A percentile compares a stretch with the other conserved stretches of the same genome.
These are phyloP conservation scores for Spatulosminthurus flaviceps DNA, from an alignment of 2,888 invertebrate genomes.

Conservation along the genomic window DNA sequence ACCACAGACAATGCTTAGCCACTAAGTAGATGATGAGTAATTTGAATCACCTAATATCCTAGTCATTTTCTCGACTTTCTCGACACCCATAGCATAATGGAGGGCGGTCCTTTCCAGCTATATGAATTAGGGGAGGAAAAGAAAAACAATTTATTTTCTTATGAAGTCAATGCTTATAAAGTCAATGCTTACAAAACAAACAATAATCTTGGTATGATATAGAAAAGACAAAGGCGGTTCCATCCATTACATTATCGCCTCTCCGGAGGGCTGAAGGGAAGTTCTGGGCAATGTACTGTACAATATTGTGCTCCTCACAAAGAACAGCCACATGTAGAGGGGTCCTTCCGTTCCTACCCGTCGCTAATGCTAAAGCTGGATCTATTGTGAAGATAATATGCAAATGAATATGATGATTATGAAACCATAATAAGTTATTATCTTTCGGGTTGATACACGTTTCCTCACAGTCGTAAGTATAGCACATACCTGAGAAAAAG, in stretches of 20 bases:
- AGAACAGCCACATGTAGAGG: slow-evolving; percentile 88
- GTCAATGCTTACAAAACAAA: slow-evolving; percentile 6
- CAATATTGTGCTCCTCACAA: slow-evolving; percentile 82
- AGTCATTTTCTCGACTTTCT: slow-evolving; percentile 82
- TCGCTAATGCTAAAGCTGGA: slow-evolving; percentile 70
- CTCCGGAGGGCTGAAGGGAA: slow-evolving; percentile 79
- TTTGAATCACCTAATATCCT: slow-evolving; percentile 72
- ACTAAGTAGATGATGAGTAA: no score
- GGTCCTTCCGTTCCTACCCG: slow-evolving; percentile 78
- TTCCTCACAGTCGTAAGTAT: no score
- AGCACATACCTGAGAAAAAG: no score
- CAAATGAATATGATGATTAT: not conserved
- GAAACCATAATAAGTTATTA: not conserved
- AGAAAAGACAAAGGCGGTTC: not conserved
- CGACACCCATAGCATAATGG: slow-evolving; percentile 91
- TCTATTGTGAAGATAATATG: slow-evolving; percentile 62
- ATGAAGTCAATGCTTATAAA: no score
- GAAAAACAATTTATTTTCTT: not conserved
- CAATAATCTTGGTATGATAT: slow-evolving; percentile 3
- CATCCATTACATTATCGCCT: slow-evolving; percentile 81
- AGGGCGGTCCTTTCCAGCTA: slow-evolving; percentile 87
- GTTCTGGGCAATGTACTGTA: slow-evolving; percentile 77
- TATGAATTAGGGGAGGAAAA: slow-evolving; percentile 59
- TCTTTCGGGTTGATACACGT: not conserved
- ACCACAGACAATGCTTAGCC: not conserved